phyloP scores from a whole-genome alignment of 2,888 invertebrate species.

The Phrixothrix hirtus region DNA sequence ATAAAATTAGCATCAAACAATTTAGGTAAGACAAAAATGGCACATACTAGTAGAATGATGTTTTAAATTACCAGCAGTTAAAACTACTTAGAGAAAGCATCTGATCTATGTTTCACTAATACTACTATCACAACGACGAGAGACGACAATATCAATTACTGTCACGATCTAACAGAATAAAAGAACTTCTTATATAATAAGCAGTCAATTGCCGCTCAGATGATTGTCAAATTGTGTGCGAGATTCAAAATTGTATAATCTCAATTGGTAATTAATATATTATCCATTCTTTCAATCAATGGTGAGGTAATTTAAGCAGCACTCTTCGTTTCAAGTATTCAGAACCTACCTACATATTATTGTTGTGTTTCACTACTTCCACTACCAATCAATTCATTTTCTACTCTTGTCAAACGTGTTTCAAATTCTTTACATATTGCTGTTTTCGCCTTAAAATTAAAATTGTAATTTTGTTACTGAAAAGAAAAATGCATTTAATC shows the following conservation, averaged over 20 bases:
- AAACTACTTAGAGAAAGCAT: slow-evolving; percentile 20
- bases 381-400: slow-evolving; percentile 42
- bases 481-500: too few relatives aligned
- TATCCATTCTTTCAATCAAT: slow-evolving; percentile 10
- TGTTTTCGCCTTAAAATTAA: slow-evolving; percentile 49
- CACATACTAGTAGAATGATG: slow-evolving; percentile 12
- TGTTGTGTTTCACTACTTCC: slow-evolving; percentile 17
- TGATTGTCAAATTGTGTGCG: slow-evolving; percentile 32
- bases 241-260: slow-evolving; percentile 24
- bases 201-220: slow-evolving; percentile 17
- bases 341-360: too few relatives aligned
- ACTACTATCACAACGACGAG: slow-evolving; percentile 32
- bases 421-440: slow-evolving; percentile 54
- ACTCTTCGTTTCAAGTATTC: slow-evolving; percentile 1
- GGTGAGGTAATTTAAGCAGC: slow-evolving; percentile 11
- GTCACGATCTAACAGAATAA: slow-evolving; percentile 24
- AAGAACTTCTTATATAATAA: slow-evolving; percentile 24
- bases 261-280: slow-evolving; percentile 15
- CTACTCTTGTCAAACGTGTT: slow-evolving; percentile 51
- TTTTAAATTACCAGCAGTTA: slow-evolving; percentile 21
- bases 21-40: slow-evolving; percentile 15
- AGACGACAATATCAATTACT: slow-evolving; percentile 31
- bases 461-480: not conserved
- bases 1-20: slow-evolving; percentile 1
- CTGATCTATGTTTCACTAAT: slow-evolving; percentile 24